Percentiles rank a stretch among this genome's conserved stretches.
These are phyloP conservation scores for Cheilosia soror DNA, from an alignment of 2,888 invertebrate species.

Conservation along the genomic window DNA sequence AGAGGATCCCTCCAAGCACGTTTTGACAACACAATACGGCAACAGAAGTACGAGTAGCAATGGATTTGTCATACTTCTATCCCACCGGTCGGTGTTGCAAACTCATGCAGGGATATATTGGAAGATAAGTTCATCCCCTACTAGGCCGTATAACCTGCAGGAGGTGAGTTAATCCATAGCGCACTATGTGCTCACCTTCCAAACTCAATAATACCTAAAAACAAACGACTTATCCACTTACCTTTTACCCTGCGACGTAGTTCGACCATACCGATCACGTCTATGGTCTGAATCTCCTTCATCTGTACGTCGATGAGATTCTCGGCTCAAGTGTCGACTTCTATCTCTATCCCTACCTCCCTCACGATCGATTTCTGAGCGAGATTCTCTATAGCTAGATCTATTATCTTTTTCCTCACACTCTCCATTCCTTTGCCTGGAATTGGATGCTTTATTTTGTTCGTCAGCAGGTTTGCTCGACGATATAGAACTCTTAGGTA, in stretches of 20 bases:
- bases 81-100: too few species aligned
- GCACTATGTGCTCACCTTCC: too few species aligned
- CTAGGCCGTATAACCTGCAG: too few species aligned
- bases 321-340: conserved; percentile 1
- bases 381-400: neutral
- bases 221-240: conserved; percentile 14
- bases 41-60: too few species aligned
- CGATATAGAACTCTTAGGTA: neutral
- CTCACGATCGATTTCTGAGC: neutral
- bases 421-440: neutral
- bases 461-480: neutral
- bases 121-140: too few species aligned
- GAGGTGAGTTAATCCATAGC: too few species aligned
- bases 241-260: conserved; percentile 7
- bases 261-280: neutral
- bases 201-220: too few species aligned
- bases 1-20: too few species aligned
- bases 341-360: conserved; percentile 11
- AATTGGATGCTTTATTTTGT: neutral
- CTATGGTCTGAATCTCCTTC: neutral
- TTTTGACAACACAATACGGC: too few species aligned
- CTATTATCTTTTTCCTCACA: neutral
- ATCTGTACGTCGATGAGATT: neutral
- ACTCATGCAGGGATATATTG: too few species aligned
- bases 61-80: too few species aligned